A percentile compares a stretch with the other conserved stretches of the same genome.
Evolutionary conservation across 2,888 invertebrate genomes (phyloP).

Genomic region (Synergus itoensis): DNA sequence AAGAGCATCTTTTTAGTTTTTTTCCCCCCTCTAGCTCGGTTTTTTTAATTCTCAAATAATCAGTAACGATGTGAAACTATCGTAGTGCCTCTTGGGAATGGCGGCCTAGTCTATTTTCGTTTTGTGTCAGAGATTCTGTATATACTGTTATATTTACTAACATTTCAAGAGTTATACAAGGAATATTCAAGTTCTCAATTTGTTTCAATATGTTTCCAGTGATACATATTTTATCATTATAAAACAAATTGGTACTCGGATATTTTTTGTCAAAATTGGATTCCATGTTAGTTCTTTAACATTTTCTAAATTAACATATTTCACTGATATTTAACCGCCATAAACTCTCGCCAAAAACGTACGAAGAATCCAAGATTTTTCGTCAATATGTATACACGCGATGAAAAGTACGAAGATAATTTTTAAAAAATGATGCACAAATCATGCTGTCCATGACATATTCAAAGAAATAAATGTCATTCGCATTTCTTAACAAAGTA

Average conservation of each 20-base stretch:
- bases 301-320: slow-evolving; percentile 3
- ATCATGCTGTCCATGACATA: neutral
- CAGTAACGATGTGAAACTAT: slow-evolving; percentile 7
- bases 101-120: slow-evolving; percentile 22
- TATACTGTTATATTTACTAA: neutral
- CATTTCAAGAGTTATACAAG: slow-evolving; percentile 2
- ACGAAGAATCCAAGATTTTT: slow-evolving; percentile 15
- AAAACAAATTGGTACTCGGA: neutral
- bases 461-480: neutral
- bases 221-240: neutral
- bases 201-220: too few relatives aligned
- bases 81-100: slow-evolving; percentile 32
- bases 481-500: slow-evolving; percentile 7
- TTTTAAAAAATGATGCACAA: slow-evolving; percentile 27
- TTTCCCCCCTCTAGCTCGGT: neutral
- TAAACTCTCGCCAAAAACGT: slow-evolving; percentile 19
- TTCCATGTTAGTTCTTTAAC: neutral
- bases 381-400: slow-evolving; percentile 30
- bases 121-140: slow-evolving; percentile 1
- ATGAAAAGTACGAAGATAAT: slow-evolving; percentile 36
- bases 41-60: neutral
- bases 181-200: neutral
- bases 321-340: neutral
- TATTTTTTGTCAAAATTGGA: neutral
- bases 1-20: slow-evolving; percentile 64